Percentiles rank a stretch among this genome's conserved stretches.
Evolutionary conservation across 2,888 invertebrate genomes (phyloP).

Genomic region (Eupithecia exiguata): DNA sequence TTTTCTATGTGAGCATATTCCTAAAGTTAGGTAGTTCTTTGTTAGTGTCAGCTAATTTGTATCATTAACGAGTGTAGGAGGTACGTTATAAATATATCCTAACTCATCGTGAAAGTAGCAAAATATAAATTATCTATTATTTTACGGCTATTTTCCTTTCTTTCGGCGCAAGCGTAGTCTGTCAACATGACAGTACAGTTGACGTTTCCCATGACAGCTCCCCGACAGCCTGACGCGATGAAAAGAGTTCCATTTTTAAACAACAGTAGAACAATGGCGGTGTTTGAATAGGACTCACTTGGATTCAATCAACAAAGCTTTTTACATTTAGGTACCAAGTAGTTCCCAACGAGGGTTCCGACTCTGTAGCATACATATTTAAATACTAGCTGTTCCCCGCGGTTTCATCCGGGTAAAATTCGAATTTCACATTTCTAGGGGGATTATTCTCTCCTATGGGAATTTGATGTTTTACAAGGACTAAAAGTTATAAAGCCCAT

Average conservation of each 20-base stretch:
- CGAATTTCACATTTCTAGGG: no score
- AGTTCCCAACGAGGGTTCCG: constrained; percentile 11
- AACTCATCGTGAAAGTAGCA: neutral
- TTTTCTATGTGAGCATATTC: no score
- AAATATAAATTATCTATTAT: neutral
- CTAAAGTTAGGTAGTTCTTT: no score
- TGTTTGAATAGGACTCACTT: constrained; percentile 71
- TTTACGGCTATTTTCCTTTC: constrained; percentile 1
- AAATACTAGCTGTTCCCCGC: no score
- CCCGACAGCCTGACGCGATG: constrained; percentile 48
- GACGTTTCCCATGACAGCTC: constrained; percentile 59
- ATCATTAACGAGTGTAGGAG: no score
- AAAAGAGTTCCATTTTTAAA: constrained; percentile 70
- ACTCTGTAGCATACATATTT: neutral
- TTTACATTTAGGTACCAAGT: constrained; percentile 51
- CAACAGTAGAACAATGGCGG: constrained; percentile 67
- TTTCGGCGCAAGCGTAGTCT: constrained; percentile 38
- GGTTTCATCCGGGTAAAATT: no score
- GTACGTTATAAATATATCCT: neutral
- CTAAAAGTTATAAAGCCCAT: no score
- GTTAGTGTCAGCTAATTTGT: no score
- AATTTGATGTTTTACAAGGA: no score
- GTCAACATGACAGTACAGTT: constrained; percentile 57
- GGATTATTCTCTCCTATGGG: no score
- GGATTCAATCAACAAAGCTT: constrained; percentile 72